These are phyloP conservation scores for Cataglyphis rosenhaueri DNA, from an alignment of 2,888 invertebrate genomes.

Conservation along the genomic window DNA sequence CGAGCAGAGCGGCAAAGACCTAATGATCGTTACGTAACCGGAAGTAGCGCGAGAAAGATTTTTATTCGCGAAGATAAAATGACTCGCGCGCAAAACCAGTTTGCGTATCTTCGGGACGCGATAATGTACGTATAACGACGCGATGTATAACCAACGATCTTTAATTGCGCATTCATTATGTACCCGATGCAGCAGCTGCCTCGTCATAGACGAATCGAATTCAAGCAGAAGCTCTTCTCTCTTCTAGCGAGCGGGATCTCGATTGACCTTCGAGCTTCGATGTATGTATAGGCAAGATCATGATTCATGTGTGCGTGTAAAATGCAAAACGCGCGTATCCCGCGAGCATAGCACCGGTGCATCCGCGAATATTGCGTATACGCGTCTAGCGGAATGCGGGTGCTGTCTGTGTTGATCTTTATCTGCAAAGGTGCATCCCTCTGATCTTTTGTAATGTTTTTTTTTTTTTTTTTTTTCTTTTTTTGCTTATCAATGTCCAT, in stretches of 20 bases:
- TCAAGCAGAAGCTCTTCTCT: constrained; percentile 78
- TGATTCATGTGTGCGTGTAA: constrained; percentile 48
- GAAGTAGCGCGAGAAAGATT: constrained; percentile 24
- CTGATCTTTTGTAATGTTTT: constrained; percentile 30
- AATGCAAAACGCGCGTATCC: constrained; percentile 41
- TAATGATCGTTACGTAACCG: constrained; percentile 22
- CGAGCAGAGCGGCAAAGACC: background rate
- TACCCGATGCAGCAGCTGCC: constrained; percentile 73
- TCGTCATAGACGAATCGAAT: constrained; percentile 79
- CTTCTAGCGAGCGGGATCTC: constrained; percentile 56
- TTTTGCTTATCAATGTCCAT: background rate
- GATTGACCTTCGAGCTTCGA: constrained; percentile 77
- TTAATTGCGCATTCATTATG: constrained; percentile 81
- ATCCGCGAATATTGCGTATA: constrained; percentile 24
- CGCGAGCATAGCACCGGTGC: constrained; percentile 14
- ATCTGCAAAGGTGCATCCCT: constrained; percentile 31
- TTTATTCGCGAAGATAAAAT: constrained; percentile 29
- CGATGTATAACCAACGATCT: constrained; percentile 77
- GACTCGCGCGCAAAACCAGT: constrained; percentile 66
- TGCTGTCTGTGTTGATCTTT: constrained; percentile 35
- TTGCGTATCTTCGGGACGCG: constrained; percentile 77
- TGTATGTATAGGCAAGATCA: constrained; percentile 57
- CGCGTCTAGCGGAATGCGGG: constrained; percentile 36
- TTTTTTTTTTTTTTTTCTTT: background rate
- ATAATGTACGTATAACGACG: constrained; percentile 68